phyloP scores from a whole-genome alignment of 2,113 vertebrate genomes.

The Ptyas mucosa region DNA sequence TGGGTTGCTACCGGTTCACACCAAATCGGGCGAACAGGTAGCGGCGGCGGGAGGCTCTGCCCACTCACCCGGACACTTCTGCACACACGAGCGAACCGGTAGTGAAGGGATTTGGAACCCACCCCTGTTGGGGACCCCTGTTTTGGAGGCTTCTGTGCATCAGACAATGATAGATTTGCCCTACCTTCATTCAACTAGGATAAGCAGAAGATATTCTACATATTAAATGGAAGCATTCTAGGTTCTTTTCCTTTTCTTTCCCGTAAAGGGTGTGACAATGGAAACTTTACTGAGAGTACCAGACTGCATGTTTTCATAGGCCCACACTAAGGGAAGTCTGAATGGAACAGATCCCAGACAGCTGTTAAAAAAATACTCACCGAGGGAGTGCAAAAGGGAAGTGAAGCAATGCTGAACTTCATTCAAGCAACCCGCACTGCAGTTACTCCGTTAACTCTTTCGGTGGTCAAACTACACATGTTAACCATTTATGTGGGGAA shows the following conservation, averaged over 20 bases:
- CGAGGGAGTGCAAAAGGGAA: slow-evolving; percentile 60
- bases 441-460: slow-evolving; percentile 39
- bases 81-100: too few relatives aligned
- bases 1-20: too few relatives aligned
- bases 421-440: slow-evolving; percentile 39
- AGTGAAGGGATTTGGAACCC: too few relatives aligned
- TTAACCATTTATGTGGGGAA: neutral
- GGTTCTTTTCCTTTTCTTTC: neutral
- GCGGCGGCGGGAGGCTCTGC: too few relatives aligned
- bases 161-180: neutral
- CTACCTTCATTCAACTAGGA: neutral
- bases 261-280: slow-evolving; percentile 14
- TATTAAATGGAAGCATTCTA: neutral
- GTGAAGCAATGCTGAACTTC: slow-evolving; percentile 62
- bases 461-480: neutral
- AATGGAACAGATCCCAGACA: slow-evolving; percentile 57
- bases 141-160: neutral
- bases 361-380: slow-evolving; percentile 49
- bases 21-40: too few relatives aligned
- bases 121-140: neutral
- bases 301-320: slow-evolving; percentile 62
- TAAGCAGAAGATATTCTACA: neutral
- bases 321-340: slow-evolving; percentile 63
- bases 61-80: too few relatives aligned
- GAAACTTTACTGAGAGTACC: slow-evolving; percentile 59